A percentile compares a stretch with the other conserved stretches of the same genome.
Conservation (phyloP, 2,113 vertebrate genomes). For the Choloepus hoffmanni region DNA sequence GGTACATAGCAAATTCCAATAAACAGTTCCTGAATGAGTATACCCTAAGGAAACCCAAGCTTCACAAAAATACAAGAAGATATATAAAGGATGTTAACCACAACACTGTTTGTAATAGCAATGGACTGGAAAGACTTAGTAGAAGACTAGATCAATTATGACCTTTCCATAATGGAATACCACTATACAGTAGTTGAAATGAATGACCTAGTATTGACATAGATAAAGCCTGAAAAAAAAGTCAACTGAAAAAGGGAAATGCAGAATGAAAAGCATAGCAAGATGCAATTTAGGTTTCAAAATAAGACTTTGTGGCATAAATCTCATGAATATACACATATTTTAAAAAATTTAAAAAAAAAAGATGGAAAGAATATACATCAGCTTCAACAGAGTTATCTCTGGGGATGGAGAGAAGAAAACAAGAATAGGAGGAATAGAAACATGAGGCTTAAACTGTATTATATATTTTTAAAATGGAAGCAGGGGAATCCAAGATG, state of each 20-base stretch:
- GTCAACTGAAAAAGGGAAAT: conserved; percentile 5
- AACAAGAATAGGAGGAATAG: conserved; percentile 4
- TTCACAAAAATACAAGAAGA: neutral
- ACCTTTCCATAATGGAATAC: neutral
- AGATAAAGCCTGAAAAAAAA: conserved; percentile 1
- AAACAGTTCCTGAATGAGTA: neutral
- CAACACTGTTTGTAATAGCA: neutral
- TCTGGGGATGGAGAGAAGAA: neutral
- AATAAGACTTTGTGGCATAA: neutral
- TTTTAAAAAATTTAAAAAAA: neutral
- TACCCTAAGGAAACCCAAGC: neutral
- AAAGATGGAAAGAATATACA: neutral
- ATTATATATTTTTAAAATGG: neutral
- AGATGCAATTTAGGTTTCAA: conserved; percentile 44
- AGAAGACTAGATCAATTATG: neutral
- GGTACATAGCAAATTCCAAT: neutral
- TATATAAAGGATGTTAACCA: neutral
- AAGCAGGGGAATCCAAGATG: neutral
- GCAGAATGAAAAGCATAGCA: conserved; percentile 15
- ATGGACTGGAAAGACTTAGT: neutral
- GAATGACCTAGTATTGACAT: neutral
- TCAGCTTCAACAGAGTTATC: conserved; percentile 13
- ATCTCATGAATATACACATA: conserved; percentile 17
- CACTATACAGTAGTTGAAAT: neutral
- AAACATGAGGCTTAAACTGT: neutral